Conservation (phyloP, 2,888 invertebrate genomes). For the Catocala sponsa region DNA sequence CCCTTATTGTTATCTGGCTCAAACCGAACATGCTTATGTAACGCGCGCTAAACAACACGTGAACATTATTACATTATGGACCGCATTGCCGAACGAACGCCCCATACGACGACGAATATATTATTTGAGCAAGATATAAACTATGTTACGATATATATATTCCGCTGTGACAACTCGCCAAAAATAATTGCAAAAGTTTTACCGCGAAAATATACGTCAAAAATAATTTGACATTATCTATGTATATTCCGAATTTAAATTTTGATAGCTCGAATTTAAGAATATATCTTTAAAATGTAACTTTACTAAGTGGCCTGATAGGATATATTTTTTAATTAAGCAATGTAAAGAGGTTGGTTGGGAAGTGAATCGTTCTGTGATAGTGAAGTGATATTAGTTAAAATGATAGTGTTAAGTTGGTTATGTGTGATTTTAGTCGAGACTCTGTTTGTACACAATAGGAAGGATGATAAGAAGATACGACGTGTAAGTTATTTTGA, state of each 20-base stretch:
- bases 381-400: conserved; percentile 71
- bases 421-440: conserved; percentile 56
- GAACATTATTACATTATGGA: conserved; percentile 50
- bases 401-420: conserved; percentile 81
- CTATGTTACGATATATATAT: background rate
- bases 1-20: conserved; percentile 58
- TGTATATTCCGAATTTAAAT: conserved; percentile 31
- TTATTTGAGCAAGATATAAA: too few species aligned
- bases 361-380: conserved; percentile 66
- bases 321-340: conserved; percentile 9
- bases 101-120: conserved; percentile 7
- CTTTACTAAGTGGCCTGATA: background rate
- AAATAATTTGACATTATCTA: too few species aligned
- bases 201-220: too few species aligned
- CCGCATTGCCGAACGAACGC: conserved; percentile 47
- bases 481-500: conserved; percentile 57
- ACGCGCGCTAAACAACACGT: conserved; percentile 41
- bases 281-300: conserved; percentile 23
- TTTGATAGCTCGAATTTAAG: conserved; percentile 7
- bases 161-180: conserved; percentile 10
- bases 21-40: conserved; percentile 63
- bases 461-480: conserved; percentile 56
- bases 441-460: conserved; percentile 46
- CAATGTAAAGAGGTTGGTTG: conserved; percentile 27
- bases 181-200: too few species aligned